Conservation (phyloP, 2,888 invertebrate genomes). For the Pseudococcus viburni region DNA sequence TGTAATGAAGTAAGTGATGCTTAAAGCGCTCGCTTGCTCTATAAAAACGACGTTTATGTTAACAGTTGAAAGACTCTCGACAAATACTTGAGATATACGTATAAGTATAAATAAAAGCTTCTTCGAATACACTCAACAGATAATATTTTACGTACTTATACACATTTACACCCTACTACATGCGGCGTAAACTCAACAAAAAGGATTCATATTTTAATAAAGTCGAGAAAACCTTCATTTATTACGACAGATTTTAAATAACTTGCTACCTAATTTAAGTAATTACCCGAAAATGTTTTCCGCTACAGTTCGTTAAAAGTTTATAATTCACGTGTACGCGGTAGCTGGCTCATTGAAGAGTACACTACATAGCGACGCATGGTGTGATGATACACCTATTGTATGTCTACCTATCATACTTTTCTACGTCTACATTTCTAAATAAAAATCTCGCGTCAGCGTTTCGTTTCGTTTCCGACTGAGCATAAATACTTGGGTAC, state of each 20-base stretch:
- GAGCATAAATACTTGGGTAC: too few species aligned
- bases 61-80: constrained; percentile 15
- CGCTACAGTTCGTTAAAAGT: constrained; percentile 7
- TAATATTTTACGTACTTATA: not conserved
- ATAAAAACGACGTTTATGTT: constrained; percentile 20
- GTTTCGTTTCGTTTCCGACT: too few species aligned
- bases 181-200: not conserved
- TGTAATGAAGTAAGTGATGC: constrained; percentile 10
- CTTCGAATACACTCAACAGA: not conserved
- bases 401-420: too few species aligned
- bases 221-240: constrained; percentile 34
- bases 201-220: constrained; percentile 43
- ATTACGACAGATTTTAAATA: constrained; percentile 21
- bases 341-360: not conserved
- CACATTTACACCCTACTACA: not conserved
- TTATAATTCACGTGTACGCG: not conserved
- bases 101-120: constrained; percentile 1
- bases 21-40: not conserved
- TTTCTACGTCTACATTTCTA: too few species aligned
- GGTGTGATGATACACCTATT: too few species aligned
- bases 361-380: too few species aligned
- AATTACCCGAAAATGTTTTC: constrained; percentile 29
- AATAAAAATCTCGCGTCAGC: too few species aligned
- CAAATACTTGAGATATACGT: constrained; percentile 5
- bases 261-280: constrained; percentile 34